Base-by-base conservation (phyloP, 2,113 vertebrate species). In the Pavo muticus region DNA sequence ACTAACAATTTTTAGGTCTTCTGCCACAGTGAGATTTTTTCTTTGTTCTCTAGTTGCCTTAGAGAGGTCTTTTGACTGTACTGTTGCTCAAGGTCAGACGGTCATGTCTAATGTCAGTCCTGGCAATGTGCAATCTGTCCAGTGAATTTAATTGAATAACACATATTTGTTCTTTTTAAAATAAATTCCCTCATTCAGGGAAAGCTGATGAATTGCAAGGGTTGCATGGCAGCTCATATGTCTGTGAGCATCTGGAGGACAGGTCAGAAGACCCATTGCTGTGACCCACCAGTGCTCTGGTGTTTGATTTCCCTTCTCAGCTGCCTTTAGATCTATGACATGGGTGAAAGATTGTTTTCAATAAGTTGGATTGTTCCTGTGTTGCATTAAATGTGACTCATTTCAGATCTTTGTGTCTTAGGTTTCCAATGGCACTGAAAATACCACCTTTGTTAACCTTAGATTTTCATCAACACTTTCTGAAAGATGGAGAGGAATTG, bases 21-120 rank as follows among this genome's bases (percentile, higher is more conserved):
- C 73, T 79, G 32, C 47, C 52, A 81, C 47, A 15, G 29, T 52
- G 7, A 8, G 39, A 2, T 84, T 88, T 50, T 93, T 89, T 83
- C 85, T 90, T 84, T 91, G 61, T 81, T 94, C 82, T 91, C 91
- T 85, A 72, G 72, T 78, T 90, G 39, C 40, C 85, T 90, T 74
- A 57, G 14, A 88, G 69, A 85, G 44, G 64, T 86, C 68, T 94
- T 90, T 61, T 90, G 75, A 69, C 87, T 81, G 50, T 76, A 3
- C 65, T 32, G 35, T 71, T 68, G 64, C 68, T 94, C 18, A 81
- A 78, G 90, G 85, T 52, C 91, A 95, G 56, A 25, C 63, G 78
- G 76, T 90, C 5, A 0, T 20, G 6, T 90, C 72, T 74, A 15
- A 39, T 80, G 83, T 90, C 72, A 61, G 44, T 91, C 69, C 73